A percentile compares a stretch with the other conserved stretches of the same genome.
phyloP scores from a whole-genome alignment of 2,888 invertebrate species.

The Diaperis boleti region DNA sequence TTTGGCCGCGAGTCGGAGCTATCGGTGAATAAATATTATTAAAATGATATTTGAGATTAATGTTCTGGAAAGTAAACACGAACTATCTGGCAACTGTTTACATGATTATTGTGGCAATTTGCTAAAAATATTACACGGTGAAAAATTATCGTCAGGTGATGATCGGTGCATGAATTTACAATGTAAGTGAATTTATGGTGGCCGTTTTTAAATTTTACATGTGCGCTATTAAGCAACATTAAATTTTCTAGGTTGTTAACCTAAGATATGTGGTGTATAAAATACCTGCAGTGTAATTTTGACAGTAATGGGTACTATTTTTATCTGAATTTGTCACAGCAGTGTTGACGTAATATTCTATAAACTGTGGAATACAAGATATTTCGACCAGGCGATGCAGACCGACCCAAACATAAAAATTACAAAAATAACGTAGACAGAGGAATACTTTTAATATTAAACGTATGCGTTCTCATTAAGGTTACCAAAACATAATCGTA shows the following conservation, averaged over 20 bases:
- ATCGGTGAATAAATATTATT: constrained; percentile 17
- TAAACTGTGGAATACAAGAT: background rate
- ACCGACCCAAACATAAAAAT: too few relatives aligned
- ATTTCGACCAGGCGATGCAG: too few relatives aligned
- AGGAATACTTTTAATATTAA: too few relatives aligned
- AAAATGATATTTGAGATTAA: constrained; percentile 9
- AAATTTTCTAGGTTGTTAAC: background rate
- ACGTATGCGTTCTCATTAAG: background rate
- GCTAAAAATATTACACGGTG: background rate
- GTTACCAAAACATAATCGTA: constrained; percentile 1
- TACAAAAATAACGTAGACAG: too few relatives aligned
- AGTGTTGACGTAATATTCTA: constrained; percentile 10
- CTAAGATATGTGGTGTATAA: background rate
- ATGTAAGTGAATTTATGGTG: background rate
- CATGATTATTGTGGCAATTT: constrained; percentile 3
- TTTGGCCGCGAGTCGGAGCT: background rate
- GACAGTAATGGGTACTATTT: constrained; percentile 3
- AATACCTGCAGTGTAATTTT: constrained; percentile 5
- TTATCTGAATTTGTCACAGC: constrained; percentile 2
- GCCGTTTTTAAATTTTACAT: too few relatives aligned
- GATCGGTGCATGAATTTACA: background rate
- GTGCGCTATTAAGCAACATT: too few relatives aligned
- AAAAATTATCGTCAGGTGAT: background rate
- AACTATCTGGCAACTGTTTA: background rate
- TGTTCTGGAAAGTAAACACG: constrained; percentile 10